Conservation (phyloP, 1,140 invertebrate genomes). For the Drosophila aff. region DNA sequence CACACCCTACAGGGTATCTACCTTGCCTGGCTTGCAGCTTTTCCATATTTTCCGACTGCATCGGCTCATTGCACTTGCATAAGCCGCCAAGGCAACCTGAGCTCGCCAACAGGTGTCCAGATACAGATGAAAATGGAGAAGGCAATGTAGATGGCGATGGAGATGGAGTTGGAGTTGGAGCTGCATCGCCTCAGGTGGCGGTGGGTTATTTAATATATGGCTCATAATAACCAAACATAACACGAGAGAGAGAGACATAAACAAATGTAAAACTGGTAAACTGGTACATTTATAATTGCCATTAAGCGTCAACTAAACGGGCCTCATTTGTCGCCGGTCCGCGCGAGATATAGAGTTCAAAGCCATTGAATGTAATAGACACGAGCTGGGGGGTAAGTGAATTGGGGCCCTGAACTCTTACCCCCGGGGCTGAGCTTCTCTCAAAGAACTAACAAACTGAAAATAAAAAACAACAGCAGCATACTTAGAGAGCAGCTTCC, state of each 20-base stretch:
- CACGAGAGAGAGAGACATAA: constrained; percentile 1
- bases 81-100: constrained; percentile 25
- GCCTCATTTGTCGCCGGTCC: constrained; percentile 31
- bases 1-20: constrained; percentile 1
- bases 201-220: constrained; percentile 59
- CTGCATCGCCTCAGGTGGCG: constrained; percentile 26
- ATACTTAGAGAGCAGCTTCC: neutral
- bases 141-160: constrained; percentile 11
- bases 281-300: constrained; percentile 78
- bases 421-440: constrained; percentile 17
- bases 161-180: neutral
- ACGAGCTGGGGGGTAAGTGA: neutral
- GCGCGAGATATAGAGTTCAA: constrained; percentile 60
- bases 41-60: neutral
- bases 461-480: neutral
- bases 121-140: constrained; percentile 4
- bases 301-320: constrained; percentile 57
- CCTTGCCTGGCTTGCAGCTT: neutral
- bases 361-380: constrained; percentile 67
- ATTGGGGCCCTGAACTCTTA: constrained; percentile 39
- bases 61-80: constrained; percentile 52
- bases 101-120: constrained; percentile 9
- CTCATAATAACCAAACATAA: constrained; percentile 56
- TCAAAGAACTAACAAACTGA: constrained; percentile 2
- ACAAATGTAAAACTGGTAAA: constrained; percentile 46